Conservation (phyloP, 2,797 vertebrate species). For the Hipposideros larvatus region DNA sequence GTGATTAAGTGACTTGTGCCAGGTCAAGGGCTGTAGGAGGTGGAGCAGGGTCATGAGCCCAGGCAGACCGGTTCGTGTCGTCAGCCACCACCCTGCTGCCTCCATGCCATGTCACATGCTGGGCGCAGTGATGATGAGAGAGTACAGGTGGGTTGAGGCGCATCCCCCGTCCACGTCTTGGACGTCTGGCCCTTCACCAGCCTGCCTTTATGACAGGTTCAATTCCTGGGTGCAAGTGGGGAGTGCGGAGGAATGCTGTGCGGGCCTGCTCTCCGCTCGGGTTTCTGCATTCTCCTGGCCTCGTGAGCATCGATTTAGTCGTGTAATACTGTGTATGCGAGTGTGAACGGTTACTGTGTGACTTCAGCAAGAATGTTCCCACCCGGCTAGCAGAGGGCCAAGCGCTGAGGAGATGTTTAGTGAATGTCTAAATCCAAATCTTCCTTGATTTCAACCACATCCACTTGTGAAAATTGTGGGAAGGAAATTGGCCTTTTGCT, state of each 20-base stretch:
- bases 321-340: rapidly evolving
- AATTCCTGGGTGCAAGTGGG: neutral
- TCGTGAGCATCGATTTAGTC: neutral
- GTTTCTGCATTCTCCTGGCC: neutral
- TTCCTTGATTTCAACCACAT: neutral
- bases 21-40: neutral
- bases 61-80: rapidly evolving
- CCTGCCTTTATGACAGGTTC: neutral
- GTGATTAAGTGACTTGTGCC: neutral
- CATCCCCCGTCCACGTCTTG: rapidly evolving
- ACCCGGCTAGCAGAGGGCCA: neutral
- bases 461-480: neutral
- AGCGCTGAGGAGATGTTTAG: neutral
- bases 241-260: neutral
- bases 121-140: neutral
- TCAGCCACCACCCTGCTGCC: neutral
- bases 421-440: neutral
- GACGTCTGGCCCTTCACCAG: neutral
- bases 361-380: neutral
- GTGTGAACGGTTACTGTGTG: neutral
- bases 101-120: rapidly evolving
- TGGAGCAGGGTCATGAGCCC: rapidly evolving
- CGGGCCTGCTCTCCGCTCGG: neutral
- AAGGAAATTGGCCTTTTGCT: neutral
- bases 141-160: rapidly evolving